Conservation (phyloP, 2,797 vertebrate genomes). For the Bryconaethiops microstoma region DNA sequence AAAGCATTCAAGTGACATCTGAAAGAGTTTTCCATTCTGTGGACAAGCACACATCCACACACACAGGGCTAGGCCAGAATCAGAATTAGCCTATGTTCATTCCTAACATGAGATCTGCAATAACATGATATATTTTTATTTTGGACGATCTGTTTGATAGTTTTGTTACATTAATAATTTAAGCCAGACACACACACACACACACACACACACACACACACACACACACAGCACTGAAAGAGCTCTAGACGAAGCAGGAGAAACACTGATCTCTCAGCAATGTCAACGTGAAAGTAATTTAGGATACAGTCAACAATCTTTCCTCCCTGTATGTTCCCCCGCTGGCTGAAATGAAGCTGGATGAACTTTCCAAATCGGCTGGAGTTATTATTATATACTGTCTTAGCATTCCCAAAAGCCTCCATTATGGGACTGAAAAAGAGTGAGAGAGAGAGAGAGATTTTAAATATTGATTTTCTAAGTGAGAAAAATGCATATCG, state of each 20-base stretch:
- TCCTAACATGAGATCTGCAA: too few relatives aligned
- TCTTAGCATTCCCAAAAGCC: conserved; percentile 96
- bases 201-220: background rate
- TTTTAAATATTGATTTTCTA: background rate
- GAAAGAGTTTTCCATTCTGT: background rate
- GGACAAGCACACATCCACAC: background rate
- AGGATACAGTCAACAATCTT: conserved; percentile 98
- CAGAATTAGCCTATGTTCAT: background rate
- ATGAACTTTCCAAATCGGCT: conserved; percentile 98
- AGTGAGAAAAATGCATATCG: background rate
- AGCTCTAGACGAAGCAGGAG: conserved; percentile 22
- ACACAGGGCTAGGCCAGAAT: background rate
- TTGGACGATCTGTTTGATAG: background rate
- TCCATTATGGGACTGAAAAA: conserved; percentile 94
- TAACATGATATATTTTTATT: background rate
- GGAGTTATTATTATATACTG: conserved; percentile 98
- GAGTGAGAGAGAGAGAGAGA: background rate
- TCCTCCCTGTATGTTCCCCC: conserved; percentile 96
- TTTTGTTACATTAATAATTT: background rate
- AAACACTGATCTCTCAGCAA: conserved; percentile 23
- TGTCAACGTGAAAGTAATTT: background rate
- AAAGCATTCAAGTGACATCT: too few relatives aligned
- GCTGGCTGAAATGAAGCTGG: conserved; percentile 92
- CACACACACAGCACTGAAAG: background rate
- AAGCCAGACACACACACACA: background rate